Conservation (phyloP, 2,113 vertebrate genomes). For the Poecile atricapillus region DNA sequence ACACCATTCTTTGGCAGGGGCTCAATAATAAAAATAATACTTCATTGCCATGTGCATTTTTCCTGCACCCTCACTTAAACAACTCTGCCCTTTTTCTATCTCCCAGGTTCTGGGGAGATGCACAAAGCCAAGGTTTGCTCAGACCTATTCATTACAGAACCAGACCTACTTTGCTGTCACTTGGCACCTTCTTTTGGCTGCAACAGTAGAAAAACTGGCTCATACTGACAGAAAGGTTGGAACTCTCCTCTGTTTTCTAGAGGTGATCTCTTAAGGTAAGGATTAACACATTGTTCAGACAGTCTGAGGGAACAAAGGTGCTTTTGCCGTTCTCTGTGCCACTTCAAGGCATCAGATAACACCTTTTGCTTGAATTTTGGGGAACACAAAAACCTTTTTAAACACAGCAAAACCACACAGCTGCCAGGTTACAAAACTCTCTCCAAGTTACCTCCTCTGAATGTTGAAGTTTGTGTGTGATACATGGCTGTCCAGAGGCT, state of each 20-base stretch:
- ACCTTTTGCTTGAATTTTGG: neutral
- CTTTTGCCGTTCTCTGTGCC: neutral
- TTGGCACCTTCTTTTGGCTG: conserved; percentile 39
- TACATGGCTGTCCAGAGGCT: accelerated
- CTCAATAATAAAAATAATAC: neutral
- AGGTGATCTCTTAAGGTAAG: conserved; percentile 19
- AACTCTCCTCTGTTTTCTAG: conserved; percentile 32
- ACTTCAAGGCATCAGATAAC: neutral
- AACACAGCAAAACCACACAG: neutral
- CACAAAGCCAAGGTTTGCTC: neutral
- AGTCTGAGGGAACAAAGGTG: neutral
- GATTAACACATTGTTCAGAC: conserved; percentile 12
- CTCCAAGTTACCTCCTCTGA: neutral
- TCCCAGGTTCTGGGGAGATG: neutral
- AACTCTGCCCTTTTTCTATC: neutral
- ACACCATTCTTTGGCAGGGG: neutral
- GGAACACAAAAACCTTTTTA: neutral
- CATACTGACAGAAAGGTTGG: neutral
- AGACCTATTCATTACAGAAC: conserved; percentile 1
- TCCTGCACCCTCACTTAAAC: neutral
- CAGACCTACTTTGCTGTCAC: neutral
- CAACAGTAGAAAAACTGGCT: conserved; percentile 58
- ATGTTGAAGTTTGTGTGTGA: neutral
- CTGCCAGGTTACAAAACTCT: neutral
- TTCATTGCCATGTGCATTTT: neutral